A percentile compares a stretch with the other conserved stretches of the same genome.
Conservation (phyloP, 2,797 vertebrate genomes). For the Urocyon cinereoargenteus region DNA sequence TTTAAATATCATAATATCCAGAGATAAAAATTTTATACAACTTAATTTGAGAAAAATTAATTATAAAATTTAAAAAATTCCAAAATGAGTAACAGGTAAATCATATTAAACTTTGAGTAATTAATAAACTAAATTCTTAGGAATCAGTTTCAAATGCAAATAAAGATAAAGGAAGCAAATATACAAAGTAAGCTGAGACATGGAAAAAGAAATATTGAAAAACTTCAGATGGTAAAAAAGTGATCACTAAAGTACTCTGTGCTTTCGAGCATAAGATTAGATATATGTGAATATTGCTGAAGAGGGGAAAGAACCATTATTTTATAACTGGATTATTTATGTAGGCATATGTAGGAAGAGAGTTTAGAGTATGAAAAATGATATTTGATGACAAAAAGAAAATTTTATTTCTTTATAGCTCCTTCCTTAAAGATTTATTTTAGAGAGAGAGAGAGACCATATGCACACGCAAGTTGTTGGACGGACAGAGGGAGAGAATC, state of each 20-base stretch:
- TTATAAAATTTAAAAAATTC: neutral
- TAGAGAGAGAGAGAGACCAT: neutral
- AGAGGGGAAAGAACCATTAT: neutral
- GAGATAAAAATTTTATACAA: neutral
- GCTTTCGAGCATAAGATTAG: neutral
- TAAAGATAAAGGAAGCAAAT: neutral
- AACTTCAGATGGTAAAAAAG: neutral
- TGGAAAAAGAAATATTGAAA: neutral
- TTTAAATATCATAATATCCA: neutral
- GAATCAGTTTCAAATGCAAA: neutral
- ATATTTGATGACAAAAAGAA: neutral
- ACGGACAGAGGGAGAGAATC: neutral
- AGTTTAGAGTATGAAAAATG: neutral
- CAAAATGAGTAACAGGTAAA: neutral
- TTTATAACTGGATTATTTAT: neutral
- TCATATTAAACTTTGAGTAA: neutral
- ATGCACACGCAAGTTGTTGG: accelerated
- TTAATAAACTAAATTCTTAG: neutral
- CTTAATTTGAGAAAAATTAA: neutral
- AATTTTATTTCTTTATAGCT: neutral
- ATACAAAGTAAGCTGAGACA: neutral
- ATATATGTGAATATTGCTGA: neutral
- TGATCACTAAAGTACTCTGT: neutral
- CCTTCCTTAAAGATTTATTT: neutral
- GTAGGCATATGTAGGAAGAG: neutral